These are phyloP conservation scores for Corythaixoides concolor DNA, from an alignment of 2,113 vertebrate genomes.

Conservation along the genomic window DNA sequence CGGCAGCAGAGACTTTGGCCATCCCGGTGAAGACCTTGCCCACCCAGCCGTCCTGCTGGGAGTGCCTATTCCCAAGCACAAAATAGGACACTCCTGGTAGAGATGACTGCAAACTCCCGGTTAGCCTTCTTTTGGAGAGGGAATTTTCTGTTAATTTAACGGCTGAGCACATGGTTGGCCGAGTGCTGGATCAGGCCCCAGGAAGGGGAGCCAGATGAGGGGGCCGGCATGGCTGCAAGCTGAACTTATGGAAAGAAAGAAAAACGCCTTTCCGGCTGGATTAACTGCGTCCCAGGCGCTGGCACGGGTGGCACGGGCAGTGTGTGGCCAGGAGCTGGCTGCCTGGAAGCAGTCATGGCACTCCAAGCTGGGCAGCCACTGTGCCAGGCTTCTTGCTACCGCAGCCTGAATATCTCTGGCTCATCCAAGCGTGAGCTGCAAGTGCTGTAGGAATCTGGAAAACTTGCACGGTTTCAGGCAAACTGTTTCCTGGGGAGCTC, in stretches of 20 bases:
- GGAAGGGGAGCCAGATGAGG: background rate
- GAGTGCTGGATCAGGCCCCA: background rate
- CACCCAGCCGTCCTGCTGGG: background rate
- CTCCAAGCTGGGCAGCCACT: fast-evolving
- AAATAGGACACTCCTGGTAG: background rate
- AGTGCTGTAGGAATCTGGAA: background rate
- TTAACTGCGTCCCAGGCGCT: background rate
- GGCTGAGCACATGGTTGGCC: background rate
- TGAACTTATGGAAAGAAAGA: background rate
- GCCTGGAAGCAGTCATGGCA: background rate
- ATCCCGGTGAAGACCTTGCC: background rate
- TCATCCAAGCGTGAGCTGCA: background rate
- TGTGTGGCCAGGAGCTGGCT: background rate
- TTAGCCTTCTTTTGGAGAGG: background rate
- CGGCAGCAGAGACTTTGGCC: background rate
- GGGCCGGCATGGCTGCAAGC: background rate
- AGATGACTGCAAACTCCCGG: background rate
- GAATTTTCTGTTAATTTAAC: background rate
- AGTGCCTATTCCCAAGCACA: background rate
- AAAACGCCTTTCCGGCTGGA: background rate
- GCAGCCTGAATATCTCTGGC: background rate
- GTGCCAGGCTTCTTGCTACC: background rate
- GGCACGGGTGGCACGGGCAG: background rate
- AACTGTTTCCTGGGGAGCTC: background rate
- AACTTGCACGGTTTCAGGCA: background rate